These are phyloP conservation scores for Melipona bicolor DNA, from an alignment of 2,888 invertebrate species.

Conservation along the genomic window DNA sequence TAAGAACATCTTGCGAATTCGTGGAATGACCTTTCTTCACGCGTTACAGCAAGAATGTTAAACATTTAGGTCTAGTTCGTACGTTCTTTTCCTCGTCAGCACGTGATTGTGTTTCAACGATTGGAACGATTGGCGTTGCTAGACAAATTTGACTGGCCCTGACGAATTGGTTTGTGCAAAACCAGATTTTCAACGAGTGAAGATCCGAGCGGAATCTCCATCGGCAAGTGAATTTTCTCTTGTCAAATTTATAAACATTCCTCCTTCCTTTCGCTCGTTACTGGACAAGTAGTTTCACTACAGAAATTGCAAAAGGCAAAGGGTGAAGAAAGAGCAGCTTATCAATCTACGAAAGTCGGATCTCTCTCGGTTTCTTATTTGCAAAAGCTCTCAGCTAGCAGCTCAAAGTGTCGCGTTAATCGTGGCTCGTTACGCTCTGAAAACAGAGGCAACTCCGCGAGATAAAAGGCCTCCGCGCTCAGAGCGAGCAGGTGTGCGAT, in stretches of 20 bases:
- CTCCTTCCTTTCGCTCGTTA: neutral
- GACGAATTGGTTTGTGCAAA: too few relatives aligned
- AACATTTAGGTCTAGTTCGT: neutral
- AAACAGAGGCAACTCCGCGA: conserved; percentile 21
- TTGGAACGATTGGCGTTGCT: too few relatives aligned
- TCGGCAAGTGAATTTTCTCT: too few relatives aligned
- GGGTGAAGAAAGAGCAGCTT: neutral
- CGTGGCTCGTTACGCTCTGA: conserved; percentile 35
- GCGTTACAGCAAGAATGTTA: too few relatives aligned
- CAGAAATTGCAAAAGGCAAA: neutral
- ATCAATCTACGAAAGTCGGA: neutral
- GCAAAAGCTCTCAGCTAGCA: conserved; percentile 23
- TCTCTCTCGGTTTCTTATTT: neutral
- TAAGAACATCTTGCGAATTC: neutral
- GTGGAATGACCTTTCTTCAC: neutral
- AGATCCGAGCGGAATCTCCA: too few relatives aligned
- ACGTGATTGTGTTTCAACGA: too few relatives aligned
- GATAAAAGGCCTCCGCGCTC: conserved; percentile 37
- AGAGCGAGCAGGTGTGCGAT: conserved; percentile 54
- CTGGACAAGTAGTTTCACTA: neutral
- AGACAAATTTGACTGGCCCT: too few relatives aligned
- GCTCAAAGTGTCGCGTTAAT: conserved; percentile 31
- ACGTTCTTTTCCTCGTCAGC: too few relatives aligned
- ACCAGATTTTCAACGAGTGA: too few relatives aligned
- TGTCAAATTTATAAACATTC: too few relatives aligned